phyloP scores from a whole-genome alignment of 2,113 vertebrate genomes.

The Rissa tridactyla region DNA sequence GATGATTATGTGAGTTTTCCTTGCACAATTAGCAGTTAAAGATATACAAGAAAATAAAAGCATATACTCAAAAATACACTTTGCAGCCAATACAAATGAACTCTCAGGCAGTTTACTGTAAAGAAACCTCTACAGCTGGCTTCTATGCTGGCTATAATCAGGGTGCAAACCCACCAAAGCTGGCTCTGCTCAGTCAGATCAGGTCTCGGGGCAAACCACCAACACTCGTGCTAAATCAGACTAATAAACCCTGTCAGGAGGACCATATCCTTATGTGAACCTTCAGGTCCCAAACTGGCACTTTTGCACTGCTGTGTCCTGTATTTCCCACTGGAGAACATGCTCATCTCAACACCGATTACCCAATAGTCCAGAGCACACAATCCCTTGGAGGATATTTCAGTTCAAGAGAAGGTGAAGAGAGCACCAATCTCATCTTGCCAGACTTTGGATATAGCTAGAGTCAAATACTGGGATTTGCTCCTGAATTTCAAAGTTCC shows the following conservation, averaged over 20 bases:
- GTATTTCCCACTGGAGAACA: not conserved
- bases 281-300: not conserved
- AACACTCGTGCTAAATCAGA: not conserved
- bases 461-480: not conserved
- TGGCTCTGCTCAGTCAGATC: not conserved
- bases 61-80: not conserved
- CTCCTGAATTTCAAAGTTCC: not conserved
- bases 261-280: fast-evolving
- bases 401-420: not conserved
- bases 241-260: not conserved
- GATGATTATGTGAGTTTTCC: not conserved
- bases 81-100: not conserved
- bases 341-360: not conserved
- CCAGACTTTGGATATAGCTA: not conserved
- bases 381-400: not conserved
- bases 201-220: not conserved
- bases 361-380: not conserved
- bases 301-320: not conserved
- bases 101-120: not conserved
- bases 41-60: not conserved
- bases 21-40: not conserved
- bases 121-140: not conserved
- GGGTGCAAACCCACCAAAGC: not conserved
- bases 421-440: not conserved
- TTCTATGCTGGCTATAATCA: not conserved